A percentile compares a stretch with the other conserved stretches of the same genome.
Evolutionary conservation across 2,113 vertebrate species (phyloP).

Genomic region (Myanophis thanlyinensis): DNA sequence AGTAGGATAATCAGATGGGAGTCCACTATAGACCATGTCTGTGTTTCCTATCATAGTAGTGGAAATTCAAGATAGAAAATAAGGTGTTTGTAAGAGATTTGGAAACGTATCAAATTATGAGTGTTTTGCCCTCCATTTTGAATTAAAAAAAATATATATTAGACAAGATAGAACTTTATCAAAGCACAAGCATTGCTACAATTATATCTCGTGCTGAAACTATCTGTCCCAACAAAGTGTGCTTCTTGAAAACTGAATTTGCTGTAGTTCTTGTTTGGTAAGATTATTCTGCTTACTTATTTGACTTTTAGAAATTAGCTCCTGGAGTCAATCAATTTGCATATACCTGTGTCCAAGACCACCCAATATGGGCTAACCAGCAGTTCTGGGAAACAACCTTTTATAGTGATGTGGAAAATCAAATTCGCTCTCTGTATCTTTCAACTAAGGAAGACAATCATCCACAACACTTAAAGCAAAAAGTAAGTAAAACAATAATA

Average conservation of each 20-base stretch:
- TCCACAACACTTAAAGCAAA: slow-evolving; percentile 69
- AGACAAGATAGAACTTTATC: not conserved
- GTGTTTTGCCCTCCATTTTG: not conserved
- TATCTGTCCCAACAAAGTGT: not conserved
- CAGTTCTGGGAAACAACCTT: slow-evolving; percentile 99
- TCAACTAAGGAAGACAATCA: slow-evolving; percentile 78
- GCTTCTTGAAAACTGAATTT: not conserved
- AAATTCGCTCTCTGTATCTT: slow-evolving; percentile 92
- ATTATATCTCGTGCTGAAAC: not conserved
- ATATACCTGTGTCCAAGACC: slow-evolving; percentile 96
- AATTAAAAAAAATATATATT: not conserved
- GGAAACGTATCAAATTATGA: not conserved
- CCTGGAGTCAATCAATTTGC: slow-evolving; percentile 94
- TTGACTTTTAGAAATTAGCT: slow-evolving; percentile 84
- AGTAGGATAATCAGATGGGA: not conserved
- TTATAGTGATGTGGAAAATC: slow-evolving; percentile 92
- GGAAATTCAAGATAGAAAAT: not conserved
- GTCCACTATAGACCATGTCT: not conserved
- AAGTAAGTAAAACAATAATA: slow-evolving; percentile 69
- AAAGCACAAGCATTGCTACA: not conserved
- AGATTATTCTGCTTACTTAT: not conserved
- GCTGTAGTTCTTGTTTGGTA: not conserved
- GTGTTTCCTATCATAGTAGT: slow-evolving; percentile 6
- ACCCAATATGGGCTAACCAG: slow-evolving; percentile 94
- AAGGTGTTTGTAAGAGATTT: not conserved